phyloP scores from a whole-genome alignment of 1,140 invertebrate species.

The Diploscapter pachys region DNA sequence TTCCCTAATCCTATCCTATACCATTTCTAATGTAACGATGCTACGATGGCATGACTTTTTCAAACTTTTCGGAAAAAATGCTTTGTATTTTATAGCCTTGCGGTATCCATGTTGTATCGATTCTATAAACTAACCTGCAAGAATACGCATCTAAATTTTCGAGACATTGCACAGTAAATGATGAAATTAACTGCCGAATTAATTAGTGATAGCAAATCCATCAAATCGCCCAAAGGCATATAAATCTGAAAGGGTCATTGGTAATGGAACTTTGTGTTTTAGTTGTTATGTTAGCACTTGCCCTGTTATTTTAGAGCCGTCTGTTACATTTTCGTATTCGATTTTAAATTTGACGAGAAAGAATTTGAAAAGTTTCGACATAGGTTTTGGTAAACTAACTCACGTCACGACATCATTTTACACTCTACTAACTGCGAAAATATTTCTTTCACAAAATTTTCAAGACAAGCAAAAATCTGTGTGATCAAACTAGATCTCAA shows the following conservation, averaged over 20 bases:
- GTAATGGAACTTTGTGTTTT: not conserved
- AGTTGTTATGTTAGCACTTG: no score
- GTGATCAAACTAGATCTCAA: constrained; percentile 27
- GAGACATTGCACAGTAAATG: constrained; percentile 87
- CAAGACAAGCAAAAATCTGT: no score
- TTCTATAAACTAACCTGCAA: constrained; percentile 48
- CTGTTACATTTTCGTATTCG: no score
- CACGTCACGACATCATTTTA: no score
- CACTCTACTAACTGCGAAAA: no score
- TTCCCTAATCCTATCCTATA: constrained; percentile 5
- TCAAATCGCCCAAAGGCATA: constrained; percentile 74
- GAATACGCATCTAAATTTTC: constrained; percentile 81
- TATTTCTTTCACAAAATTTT: no score
- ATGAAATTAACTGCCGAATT: constrained; percentile 91
- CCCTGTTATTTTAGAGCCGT: no score
- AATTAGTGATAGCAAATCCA: constrained; percentile 83
- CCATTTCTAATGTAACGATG: not conserved
- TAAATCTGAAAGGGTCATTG: constrained; percentile 56
- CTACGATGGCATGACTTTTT: constrained; percentile 15
- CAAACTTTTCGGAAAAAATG: constrained; percentile 44
- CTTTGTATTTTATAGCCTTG: no score
- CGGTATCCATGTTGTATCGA: no score
- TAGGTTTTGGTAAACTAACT: no score
- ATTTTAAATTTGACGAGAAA: no score
- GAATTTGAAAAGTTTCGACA: no score